These are phyloP conservation scores for Andinoacara biseriatus DNA, from an alignment of 2,113 vertebrate genomes.

Conservation along the genomic window DNA sequence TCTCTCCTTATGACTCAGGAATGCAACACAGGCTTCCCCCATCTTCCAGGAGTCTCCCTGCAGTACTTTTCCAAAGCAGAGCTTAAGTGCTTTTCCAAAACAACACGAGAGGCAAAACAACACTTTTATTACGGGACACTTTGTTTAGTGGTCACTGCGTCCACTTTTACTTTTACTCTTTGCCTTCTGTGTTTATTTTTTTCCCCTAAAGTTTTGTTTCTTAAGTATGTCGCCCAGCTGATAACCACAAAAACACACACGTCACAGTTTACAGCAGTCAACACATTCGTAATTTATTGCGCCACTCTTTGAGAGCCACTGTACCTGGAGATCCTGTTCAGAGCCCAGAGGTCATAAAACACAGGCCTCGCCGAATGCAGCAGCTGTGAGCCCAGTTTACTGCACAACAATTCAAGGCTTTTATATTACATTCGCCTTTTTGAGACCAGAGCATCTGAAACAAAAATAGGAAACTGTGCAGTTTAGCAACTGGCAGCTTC, in stretches of 20 bases:
- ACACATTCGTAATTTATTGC: constrained; percentile 60
- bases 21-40: constrained; percentile 68
- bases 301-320: constrained; percentile 23
- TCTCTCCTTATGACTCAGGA: constrained; percentile 62
- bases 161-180: neutral
- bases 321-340: constrained; percentile 25
- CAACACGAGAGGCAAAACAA: neutral
- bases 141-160: neutral
- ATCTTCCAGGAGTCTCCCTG: constrained; percentile 13
- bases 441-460: neutral
- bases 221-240: neutral
- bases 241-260: constrained; percentile 28
- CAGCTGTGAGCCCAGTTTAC: constrained; percentile 52
- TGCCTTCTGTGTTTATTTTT: neutral
- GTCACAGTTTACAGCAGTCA: constrained; percentile 50
- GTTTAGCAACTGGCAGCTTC: neutral
- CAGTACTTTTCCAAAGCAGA: constrained; percentile 65
- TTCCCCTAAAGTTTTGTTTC: constrained; percentile 13
- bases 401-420: constrained; percentile 17
- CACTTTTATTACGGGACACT: neutral
- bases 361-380: constrained; percentile 13
- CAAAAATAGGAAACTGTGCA: constrained; percentile 4
- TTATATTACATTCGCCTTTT: neutral
- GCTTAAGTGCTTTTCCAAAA: constrained; percentile 37
- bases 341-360: constrained; percentile 41